Evolutionary conservation across 1,140 invertebrate species (phyloP), one percentile per base, ranked within the genome.

Genomic region (Bombus polaris): DNA sequence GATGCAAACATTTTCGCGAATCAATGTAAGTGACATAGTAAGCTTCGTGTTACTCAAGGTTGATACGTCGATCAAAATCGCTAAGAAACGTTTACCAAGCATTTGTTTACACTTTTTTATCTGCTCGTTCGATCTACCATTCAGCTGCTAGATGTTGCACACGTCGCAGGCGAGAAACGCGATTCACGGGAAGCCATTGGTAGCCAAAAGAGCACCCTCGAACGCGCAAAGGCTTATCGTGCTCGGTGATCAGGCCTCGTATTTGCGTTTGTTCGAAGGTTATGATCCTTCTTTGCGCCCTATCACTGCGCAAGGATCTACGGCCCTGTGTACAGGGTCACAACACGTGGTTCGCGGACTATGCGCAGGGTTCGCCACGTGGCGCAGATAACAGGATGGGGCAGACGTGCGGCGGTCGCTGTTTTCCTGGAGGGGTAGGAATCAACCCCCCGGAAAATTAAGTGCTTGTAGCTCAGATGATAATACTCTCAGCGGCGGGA

Each of bases 361-460:
- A 86, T 76, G 77, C 87, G 85, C 86, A 87, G 88, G 85, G 87
- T 89, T 88, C 85, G 94, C 94, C 94, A 95, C 94, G 94, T 95
- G 94, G 94, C 93, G 86, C 84, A 93, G 94, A 95, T 95, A 95
- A 94, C 93, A 90, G 87, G 88, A 92, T 88, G 88, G 88, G 90
- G 91, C 90, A 92, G 87, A 81, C 88, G 89, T 87, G 87, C 86
- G 85, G 89, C 88, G 88, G 83, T 70, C 81, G 78, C 87, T 73
- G 81, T 83, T 87, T 89, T 89, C 85, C 87, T 81, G 81, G 68
- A 89, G 88, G 89, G 92, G 88, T 89, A 86, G 89, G 88, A 94
- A 94, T 92, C 94, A 95, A 94, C 94, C 94, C 94, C 89, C 94
- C 93, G 94, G 94, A 95, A 95, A 95, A 95, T 95, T 95, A 95